Evolutionary conservation across 1,140 invertebrate genomes (phyloP).

Genomic region (Drosophila hydei): DNA sequence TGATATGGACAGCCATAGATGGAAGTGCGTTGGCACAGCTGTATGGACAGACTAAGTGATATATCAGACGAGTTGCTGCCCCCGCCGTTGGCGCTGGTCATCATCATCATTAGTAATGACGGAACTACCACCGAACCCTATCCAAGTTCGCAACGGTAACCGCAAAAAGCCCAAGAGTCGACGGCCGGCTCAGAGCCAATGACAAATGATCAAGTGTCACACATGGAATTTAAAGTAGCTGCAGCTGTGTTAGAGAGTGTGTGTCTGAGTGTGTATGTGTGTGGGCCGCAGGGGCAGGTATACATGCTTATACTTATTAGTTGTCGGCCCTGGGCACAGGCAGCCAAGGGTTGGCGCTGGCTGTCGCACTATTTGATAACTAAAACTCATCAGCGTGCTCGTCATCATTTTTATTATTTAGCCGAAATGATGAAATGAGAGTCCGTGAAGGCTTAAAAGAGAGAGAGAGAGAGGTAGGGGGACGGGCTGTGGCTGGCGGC

Average conservation of each 20-base stretch:
- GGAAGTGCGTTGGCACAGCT: slow-evolving; percentile 38
- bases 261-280: slow-evolving; percentile 30
- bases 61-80: slow-evolving; percentile 25
- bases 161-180: slow-evolving; percentile 57
- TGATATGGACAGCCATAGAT: slow-evolving; percentile 12
- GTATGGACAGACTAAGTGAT: slow-evolving; percentile 34
- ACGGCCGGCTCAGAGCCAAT: slow-evolving; percentile 52
- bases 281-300: slow-evolving; percentile 43
- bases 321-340: slow-evolving; percentile 7
- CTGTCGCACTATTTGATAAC: slow-evolving; percentile 72
- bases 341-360: slow-evolving; percentile 49
- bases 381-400: slow-evolving; percentile 73
- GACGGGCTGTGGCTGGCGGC: neutral
- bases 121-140: slow-evolving; percentile 48
- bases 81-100: slow-evolving; percentile 49
- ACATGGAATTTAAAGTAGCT: slow-evolving; percentile 82
- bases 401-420: slow-evolving; percentile 80
- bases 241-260: slow-evolving; percentile 52
- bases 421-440: slow-evolving; percentile 68
- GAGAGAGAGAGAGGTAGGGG: neutral
- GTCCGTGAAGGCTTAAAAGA: slow-evolving; percentile 60
- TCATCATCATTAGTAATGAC: slow-evolving; percentile 79
- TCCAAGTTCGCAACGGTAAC: slow-evolving; percentile 47
- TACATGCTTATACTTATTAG: slow-evolving; percentile 48
- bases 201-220: slow-evolving; percentile 81